phyloP scores from a whole-genome alignment of 2,797 vertebrate genomes.

The Oreochromis mossambicus region DNA sequence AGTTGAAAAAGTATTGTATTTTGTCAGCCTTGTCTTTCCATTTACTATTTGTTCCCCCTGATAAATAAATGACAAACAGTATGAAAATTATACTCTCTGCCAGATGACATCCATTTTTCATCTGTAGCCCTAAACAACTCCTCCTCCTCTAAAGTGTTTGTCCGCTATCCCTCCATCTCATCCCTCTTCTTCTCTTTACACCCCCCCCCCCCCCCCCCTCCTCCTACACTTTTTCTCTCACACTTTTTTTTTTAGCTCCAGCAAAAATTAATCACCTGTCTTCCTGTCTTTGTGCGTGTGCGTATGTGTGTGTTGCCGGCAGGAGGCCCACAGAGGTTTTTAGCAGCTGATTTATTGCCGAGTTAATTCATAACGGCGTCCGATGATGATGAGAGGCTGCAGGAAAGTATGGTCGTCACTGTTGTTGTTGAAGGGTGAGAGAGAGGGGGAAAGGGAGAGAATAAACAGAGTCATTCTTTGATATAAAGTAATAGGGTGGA shows the following conservation, averaged over 20 bases:
- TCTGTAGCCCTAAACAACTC: slow-evolving; percentile 43
- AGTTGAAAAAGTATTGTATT: not conserved
- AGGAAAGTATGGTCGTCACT: slow-evolving; percentile 53
- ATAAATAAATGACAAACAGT: slow-evolving; percentile 57
- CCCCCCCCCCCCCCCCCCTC: slow-evolving; percentile 31
- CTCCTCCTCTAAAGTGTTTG: slow-evolving; percentile 14
- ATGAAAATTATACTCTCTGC: slow-evolving; percentile 64
- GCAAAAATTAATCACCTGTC: slow-evolving; percentile 71
- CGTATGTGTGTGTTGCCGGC: slow-evolving; percentile 59
- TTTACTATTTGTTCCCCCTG: slow-evolving; percentile 16
- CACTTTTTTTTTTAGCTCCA: not conserved
- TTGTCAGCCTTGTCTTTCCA: not conserved
- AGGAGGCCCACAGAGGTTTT: slow-evolving; percentile 69
- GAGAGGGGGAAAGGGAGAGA: slow-evolving; percentile 30
- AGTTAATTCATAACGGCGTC: slow-evolving; percentile 77
- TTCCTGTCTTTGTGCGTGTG: slow-evolving; percentile 41
- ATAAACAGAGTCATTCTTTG: slow-evolving; percentile 38
- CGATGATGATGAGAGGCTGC: slow-evolving; percentile 74
- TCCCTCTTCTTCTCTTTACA: slow-evolving; percentile 14
- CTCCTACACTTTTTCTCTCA: slow-evolving; percentile 52
- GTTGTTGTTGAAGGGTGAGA: slow-evolving; percentile 49
- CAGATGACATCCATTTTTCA: slow-evolving; percentile 66
- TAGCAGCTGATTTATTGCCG: slow-evolving; percentile 77
- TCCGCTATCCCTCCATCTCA: slow-evolving; percentile 50
- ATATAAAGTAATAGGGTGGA: slow-evolving; percentile 37